phyloP scores from a whole-genome alignment of 2,888 invertebrate species.

The Leuctra nigra region DNA sequence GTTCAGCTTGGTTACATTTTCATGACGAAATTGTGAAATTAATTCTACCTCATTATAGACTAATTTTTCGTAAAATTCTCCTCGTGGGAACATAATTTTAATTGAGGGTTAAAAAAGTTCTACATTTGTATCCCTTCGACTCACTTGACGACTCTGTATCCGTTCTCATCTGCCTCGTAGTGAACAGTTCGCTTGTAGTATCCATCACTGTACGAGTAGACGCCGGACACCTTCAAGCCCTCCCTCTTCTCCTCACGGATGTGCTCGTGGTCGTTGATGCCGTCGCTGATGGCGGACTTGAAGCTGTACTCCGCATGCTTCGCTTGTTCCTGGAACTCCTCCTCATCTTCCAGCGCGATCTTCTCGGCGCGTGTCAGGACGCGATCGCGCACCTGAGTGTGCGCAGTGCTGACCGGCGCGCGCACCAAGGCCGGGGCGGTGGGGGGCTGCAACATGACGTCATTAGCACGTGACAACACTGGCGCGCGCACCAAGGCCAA shows the following conservation, averaged over 20 bases:
- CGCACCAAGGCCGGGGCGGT: not conserved
- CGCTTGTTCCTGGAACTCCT: conserved; percentile 21
- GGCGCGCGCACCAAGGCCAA: too few species aligned
- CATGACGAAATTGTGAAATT: too few species aligned
- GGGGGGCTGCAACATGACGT: too few species aligned
- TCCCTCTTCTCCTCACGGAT: conserved; percentile 42
- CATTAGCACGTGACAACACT: too few species aligned
- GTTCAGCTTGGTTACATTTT: too few species aligned
- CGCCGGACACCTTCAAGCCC: conserved; percentile 44
- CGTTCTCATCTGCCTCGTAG: conserved; percentile 55
- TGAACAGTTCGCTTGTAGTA: conserved; percentile 47
- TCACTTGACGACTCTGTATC: conserved; percentile 52
- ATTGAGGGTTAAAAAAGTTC: too few species aligned
- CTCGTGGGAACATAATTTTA: too few species aligned
- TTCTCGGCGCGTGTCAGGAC: not conserved
- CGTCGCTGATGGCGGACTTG: conserved; percentile 42
- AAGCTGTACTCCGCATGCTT: conserved; percentile 44
- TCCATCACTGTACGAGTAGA: conserved; percentile 55
- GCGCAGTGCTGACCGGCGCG: not conserved
- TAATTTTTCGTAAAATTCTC: too few species aligned
- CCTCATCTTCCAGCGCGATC: conserved; percentile 1
- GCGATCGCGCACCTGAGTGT: not conserved
- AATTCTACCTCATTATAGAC: too few species aligned
- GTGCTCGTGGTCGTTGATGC: conserved; percentile 43
- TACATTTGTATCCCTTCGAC: too few species aligned